Conservation (phyloP, 1,140 invertebrate genomes). For the Melanaphis sacchari region DNA sequence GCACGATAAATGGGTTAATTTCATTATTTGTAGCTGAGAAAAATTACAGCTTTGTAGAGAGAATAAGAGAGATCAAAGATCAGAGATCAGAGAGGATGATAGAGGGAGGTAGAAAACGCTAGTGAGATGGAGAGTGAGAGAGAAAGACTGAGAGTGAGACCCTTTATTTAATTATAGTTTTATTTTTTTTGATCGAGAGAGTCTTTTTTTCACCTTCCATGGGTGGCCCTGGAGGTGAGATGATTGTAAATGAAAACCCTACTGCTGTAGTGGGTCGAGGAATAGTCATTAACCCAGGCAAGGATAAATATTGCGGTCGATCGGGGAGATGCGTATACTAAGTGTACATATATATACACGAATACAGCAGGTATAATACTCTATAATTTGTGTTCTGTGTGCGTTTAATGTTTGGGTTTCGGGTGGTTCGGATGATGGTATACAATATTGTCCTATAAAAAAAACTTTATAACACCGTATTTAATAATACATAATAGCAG, state of each 20-base stretch:
- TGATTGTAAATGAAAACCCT: constrained; percentile 22
- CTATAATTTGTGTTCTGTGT: constrained; percentile 29
- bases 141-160: not conserved
- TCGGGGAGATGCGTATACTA: not conserved
- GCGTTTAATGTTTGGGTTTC: not conserved
- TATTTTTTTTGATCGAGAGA: constrained; percentile 1
- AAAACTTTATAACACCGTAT: not conserved
- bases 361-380: not conserved
- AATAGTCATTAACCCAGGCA: constrained; percentile 35
- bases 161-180: constrained; percentile 42
- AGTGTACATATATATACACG: not conserved
- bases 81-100: too few relatives aligned
- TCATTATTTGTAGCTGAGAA: not conserved
- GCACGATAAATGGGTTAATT: not conserved
- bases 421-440: not conserved
- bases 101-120: too few relatives aligned
- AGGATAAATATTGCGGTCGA: constrained; percentile 43
- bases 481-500: not conserved
- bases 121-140: not conserved
- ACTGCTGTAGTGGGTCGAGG: not conserved
- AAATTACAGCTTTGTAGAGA: not conserved
- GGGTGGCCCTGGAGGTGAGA: constrained; percentile 41
- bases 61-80: too few relatives aligned
- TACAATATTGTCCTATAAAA: not conserved
- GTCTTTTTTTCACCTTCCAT: not conserved